These are phyloP conservation scores for Theristicus caerulescens DNA, from an alignment of 2,113 vertebrate species.

Conservation along the genomic window DNA sequence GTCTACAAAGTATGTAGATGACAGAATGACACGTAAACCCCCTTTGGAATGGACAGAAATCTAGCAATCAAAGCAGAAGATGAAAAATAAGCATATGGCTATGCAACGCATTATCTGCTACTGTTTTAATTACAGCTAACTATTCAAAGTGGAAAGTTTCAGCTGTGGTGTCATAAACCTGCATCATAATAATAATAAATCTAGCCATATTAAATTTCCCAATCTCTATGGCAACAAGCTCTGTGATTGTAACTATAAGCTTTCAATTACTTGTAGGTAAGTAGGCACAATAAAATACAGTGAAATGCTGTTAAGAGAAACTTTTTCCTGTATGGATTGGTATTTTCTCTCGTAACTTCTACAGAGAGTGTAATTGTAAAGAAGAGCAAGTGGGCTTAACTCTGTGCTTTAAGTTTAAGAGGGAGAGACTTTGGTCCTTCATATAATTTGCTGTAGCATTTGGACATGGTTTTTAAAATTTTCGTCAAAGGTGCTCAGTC, in stretches of 20 bases:
- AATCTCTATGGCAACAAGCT: background rate
- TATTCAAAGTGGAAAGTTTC: background rate
- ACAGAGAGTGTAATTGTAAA: background rate
- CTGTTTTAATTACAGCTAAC: constrained; percentile 10
- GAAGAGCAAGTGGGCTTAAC: background rate
- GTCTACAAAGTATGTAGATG: background rate
- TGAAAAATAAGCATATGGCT: background rate
- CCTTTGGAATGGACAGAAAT: background rate
- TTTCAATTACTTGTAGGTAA: background rate
- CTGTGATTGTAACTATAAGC: background rate
- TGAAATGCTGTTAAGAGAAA: background rate
- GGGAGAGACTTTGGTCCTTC: background rate
- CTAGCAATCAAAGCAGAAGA: background rate
- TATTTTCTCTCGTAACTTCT: background rate
- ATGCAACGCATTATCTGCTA: background rate
- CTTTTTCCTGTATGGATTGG: background rate
- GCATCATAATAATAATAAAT: background rate
- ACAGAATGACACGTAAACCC: background rate
- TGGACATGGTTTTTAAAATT: background rate
- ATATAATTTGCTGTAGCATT: background rate
- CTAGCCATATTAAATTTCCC: background rate
- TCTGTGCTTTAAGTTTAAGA: background rate
- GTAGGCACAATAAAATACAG: background rate
- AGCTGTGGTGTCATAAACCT: background rate
- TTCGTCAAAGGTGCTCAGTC: background rate